A percentile compares a stretch with the other conserved stretches of the same genome.
phyloP scores from a whole-genome alignment of 2,888 invertebrate genomes.

The Mongoloraphidia duomilia region DNA sequence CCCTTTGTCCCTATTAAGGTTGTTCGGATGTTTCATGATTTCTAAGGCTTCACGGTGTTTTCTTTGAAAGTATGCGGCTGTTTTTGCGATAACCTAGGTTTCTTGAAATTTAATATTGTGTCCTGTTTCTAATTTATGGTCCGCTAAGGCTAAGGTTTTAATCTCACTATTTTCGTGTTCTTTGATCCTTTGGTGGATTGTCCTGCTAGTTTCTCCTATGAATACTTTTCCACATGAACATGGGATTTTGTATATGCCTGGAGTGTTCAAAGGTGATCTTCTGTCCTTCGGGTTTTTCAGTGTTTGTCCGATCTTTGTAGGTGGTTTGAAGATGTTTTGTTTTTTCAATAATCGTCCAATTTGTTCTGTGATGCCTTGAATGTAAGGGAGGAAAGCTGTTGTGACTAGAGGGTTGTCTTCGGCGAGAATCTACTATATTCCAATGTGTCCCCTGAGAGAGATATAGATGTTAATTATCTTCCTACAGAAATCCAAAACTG shows the following conservation, averaged over 20 bases:
- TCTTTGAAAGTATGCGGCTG: background rate
- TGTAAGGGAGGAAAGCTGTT: conserved; percentile 1
- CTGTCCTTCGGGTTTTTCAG: conserved; percentile 1
- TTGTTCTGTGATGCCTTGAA: background rate
- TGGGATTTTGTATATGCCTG: too few relatives aligned
- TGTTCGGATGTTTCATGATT: background rate
- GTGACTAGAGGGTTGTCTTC: too few relatives aligned
- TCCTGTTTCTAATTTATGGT: too few relatives aligned
- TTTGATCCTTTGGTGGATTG: conserved; percentile 4
- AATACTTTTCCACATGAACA: conserved; percentile 3
- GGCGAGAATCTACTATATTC: too few relatives aligned
- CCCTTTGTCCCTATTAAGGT: too few relatives aligned
- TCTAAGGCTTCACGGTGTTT: background rate
- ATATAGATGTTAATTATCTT: too few relatives aligned
- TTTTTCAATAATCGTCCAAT: background rate
- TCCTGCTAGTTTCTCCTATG: conserved; percentile 3
- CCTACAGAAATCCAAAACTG: too few relatives aligned
- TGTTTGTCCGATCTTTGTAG: background rate
- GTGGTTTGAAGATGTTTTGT: conserved; percentile 4
- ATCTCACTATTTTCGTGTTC: background rate
- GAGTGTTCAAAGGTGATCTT: background rate
- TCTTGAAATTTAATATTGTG: too few relatives aligned
- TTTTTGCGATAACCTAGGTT: too few relatives aligned
- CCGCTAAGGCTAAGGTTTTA: too few relatives aligned
- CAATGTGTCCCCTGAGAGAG: too few relatives aligned